These are phyloP conservation scores for Diabrotica undecimpunctata DNA, from an alignment of 1,140 invertebrate genomes.

Conservation along the genomic window DNA sequence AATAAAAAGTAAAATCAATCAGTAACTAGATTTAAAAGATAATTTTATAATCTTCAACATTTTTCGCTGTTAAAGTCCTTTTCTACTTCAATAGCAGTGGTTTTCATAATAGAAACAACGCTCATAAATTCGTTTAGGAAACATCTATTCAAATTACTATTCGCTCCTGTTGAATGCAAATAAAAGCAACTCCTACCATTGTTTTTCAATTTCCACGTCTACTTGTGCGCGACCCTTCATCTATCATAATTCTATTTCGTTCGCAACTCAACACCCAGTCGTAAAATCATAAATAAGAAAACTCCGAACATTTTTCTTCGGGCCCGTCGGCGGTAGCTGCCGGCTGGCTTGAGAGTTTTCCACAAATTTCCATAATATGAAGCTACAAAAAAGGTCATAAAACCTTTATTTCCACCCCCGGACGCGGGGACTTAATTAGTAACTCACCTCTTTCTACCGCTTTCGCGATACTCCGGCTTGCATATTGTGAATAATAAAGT, in stretches of 20 bases:
- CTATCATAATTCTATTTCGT: background rate
- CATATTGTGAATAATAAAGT: constrained; percentile 3
- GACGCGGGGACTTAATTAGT: background rate
- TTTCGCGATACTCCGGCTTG: background rate
- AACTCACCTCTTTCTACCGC: background rate
- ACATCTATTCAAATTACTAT: too few species aligned
- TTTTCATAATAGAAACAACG: too few species aligned
- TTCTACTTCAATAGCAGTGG: too few species aligned
- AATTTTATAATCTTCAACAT: too few species aligned
- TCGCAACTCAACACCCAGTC: constrained; percentile 1
- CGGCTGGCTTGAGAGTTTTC: background rate
- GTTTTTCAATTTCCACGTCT: background rate
- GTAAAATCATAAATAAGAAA: constrained; percentile 1
- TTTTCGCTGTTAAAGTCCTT: too few species aligned
- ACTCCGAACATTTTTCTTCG: background rate
- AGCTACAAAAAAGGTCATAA: background rate
- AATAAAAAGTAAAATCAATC: too few species aligned
- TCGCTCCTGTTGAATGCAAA: background rate
- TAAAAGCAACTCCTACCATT: background rate
- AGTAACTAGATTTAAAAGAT: too few species aligned
- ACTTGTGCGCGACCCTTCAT: background rate
- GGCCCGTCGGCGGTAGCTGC: background rate
- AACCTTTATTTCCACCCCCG: background rate
- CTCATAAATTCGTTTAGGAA: too few species aligned
- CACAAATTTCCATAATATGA: constrained; percentile 2